phyloP scores from a whole-genome alignment of 1,140 invertebrate species.

The Xylocopa sonorina region DNA sequence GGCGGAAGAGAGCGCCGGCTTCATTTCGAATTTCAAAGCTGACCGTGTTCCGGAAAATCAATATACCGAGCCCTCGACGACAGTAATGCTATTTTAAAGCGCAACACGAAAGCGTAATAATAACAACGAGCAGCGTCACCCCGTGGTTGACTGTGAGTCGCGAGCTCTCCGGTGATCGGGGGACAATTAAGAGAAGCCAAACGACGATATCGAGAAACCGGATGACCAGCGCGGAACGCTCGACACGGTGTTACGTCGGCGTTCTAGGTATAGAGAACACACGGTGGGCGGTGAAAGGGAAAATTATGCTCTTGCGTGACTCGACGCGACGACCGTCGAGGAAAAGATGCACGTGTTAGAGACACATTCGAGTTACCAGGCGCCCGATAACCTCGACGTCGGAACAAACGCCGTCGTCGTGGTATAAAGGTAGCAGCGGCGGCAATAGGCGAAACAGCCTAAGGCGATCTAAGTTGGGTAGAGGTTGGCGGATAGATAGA shows the following conservation, averaged over 20 bases:
- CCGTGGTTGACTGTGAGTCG: not conserved
- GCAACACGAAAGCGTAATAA: constrained; percentile 50
- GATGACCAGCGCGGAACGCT: constrained; percentile 20
- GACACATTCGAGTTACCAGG: constrained; percentile 24
- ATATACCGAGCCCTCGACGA: constrained; percentile 23
- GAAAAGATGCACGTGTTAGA: constrained; percentile 16
- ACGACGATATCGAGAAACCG: constrained; percentile 25
- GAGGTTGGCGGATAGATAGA: not conserved
- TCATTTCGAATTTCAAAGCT: constrained; percentile 40
- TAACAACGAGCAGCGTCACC: constrained; percentile 22
- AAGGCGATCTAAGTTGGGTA: not conserved
- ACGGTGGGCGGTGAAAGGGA: constrained; percentile 48
- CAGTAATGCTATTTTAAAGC: constrained; percentile 47
- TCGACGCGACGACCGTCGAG: not conserved
- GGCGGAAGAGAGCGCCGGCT: not conserved
- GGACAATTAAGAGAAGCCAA: constrained; percentile 12
- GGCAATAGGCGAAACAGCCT: no score
- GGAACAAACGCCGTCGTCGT: not conserved
- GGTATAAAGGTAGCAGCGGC: no score
- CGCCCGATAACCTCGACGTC: constrained; percentile 11
- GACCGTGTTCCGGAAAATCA: constrained; percentile 44
- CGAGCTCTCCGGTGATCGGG: not conserved
- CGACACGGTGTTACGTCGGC: not conserved
- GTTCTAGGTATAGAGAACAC: no score
- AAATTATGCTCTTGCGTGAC: constrained; percentile 32